These are phyloP conservation scores for Mercenaria mercenaria DNA, from an alignment of 1,140 invertebrate species.

Conservation along the genomic window DNA sequence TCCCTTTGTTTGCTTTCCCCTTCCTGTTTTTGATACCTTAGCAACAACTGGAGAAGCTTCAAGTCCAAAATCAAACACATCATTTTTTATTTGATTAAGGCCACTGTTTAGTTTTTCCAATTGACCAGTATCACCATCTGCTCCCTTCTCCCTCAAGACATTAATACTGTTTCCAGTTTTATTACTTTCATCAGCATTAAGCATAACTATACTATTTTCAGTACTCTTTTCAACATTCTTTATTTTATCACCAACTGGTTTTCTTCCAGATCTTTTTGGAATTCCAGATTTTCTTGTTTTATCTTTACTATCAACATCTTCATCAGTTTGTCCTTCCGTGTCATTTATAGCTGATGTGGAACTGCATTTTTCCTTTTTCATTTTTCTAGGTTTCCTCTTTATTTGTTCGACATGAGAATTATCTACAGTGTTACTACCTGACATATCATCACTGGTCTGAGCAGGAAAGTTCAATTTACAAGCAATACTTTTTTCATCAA, in stretches of 20 bases:
- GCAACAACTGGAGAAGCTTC: slow-evolving; percentile 50
- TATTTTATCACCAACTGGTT: neutral
- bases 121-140: neutral
- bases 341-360: neutral
- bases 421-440: neutral
- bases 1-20: slow-evolving; percentile 2
- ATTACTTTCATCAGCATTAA: neutral
- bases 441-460: neutral
- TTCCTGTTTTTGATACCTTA: neutral
- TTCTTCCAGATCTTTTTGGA: neutral
- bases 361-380: neutral
- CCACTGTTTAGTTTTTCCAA: neutral
- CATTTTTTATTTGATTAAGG: neutral
- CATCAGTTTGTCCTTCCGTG: neutral
- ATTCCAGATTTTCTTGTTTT: neutral
- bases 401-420: neutral
- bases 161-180: neutral
- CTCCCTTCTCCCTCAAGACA: neutral
- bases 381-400: neutral
- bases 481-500: neutral
- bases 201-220: neutral
- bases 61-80: slow-evolving; percentile 50
- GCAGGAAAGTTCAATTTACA: neutral
- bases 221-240: neutral
- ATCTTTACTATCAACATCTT: neutral